phyloP scores from a whole-genome alignment of 2,797 vertebrate genomes.

The Falco naumanni region DNA sequence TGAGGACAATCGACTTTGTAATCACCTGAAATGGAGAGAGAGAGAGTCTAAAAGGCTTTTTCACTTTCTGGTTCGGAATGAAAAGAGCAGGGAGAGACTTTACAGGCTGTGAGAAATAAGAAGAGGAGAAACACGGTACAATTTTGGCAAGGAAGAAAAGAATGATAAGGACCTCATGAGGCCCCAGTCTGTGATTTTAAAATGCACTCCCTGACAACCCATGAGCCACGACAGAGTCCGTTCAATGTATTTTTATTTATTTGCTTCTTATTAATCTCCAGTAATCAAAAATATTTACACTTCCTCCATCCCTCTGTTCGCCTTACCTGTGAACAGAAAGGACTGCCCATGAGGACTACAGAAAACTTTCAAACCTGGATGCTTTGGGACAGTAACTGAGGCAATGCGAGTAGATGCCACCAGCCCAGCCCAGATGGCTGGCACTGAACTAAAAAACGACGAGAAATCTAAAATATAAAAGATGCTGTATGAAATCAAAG shows the following conservation, averaged over 20 bases:
- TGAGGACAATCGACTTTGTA: neutral
- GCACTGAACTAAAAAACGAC: neutral
- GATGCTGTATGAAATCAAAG: neutral
- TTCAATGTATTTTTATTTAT: neutral
- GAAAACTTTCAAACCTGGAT: neutral
- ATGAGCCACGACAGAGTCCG: neutral
- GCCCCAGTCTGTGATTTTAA: neutral
- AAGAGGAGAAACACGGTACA: neutral
- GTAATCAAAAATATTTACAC: neutral
- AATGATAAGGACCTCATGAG: neutral
- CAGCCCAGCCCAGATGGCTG: neutral
- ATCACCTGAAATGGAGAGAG: constrained; percentile 2
- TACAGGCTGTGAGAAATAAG: neutral
- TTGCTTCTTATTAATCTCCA: neutral
- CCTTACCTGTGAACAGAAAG: neutral
- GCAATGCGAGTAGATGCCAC: neutral
- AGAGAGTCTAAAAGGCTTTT: neutral
- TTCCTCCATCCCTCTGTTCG: neutral
- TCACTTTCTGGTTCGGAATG: neutral
- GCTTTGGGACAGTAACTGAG: neutral
- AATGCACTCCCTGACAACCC: neutral
- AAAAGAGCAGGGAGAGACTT: neutral
- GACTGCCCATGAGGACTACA: neutral
- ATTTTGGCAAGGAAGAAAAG: neutral
- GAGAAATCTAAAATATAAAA: neutral